Evolutionary conservation across 2,113 vertebrate genomes (phyloP).

Genomic region (Peromyscus polionotus): DNA sequence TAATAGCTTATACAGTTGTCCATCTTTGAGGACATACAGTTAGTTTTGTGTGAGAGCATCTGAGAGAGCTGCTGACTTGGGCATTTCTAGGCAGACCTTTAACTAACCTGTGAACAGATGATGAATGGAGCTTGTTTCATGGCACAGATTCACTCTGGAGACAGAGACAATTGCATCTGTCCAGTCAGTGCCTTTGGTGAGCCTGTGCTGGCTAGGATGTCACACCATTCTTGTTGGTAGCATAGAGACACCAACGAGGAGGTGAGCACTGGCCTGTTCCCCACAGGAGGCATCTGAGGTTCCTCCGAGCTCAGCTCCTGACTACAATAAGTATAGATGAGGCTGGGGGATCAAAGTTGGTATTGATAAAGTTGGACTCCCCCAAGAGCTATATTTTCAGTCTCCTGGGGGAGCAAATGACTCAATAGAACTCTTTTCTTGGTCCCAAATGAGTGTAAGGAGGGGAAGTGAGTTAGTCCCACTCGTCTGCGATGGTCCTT

Average conservation of each 20-base stretch:
- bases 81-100: slow-evolving; percentile 32
- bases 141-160: background rate
- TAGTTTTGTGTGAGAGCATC: slow-evolving; percentile 54
- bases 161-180: background rate
- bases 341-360: background rate
- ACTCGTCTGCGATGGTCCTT: slow-evolving; percentile 19
- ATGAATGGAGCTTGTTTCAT: slow-evolving; percentile 53
- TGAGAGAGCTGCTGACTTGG: slow-evolving; percentile 41
- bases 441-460: slow-evolving; percentile 61
- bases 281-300: background rate
- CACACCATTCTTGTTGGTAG: background rate
- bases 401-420: slow-evolving; percentile 70
- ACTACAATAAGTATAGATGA: background rate
- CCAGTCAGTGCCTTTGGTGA: background rate
- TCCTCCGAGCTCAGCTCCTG: background rate
- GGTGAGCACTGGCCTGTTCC: background rate
- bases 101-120: slow-evolving; percentile 43
- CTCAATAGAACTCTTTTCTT: slow-evolving; percentile 76
- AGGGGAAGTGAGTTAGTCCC: slow-evolving; percentile 73
- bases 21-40: slow-evolving; percentile 41
- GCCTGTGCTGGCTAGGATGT: background rate
- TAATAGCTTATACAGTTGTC: background rate
- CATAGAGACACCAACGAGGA: background rate
- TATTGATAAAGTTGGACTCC: slow-evolving; percentile 57
- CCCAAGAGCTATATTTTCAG: slow-evolving; percentile 58